A percentile compares a stretch with the other conserved stretches of the same genome.
phyloP scores from a whole-genome alignment of 2,888 invertebrate species.

The Clitarchus hookeri region DNA sequence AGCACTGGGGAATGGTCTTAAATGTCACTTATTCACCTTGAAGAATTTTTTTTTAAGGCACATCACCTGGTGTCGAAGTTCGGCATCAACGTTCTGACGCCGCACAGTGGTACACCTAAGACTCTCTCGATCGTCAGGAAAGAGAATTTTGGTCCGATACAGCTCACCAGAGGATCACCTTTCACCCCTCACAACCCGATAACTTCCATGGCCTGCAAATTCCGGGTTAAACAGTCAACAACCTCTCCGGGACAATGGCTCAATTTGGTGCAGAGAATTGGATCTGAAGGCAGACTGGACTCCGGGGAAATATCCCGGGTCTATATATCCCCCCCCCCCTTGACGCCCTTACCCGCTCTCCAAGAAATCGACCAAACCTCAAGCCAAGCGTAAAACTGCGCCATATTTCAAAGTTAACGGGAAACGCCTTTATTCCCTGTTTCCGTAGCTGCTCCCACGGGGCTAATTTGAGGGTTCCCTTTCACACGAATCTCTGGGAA shows the following conservation, averaged over 20 bases:
- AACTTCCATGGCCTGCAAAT: conserved; percentile 22
- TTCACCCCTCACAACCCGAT: not conserved
- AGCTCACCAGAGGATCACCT: not conserved
- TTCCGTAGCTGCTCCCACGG: not conserved
- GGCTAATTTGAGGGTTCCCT: not conserved
- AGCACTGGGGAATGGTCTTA: too few species aligned
- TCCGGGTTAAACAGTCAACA: conserved; percentile 40
- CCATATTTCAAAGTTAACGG: conserved; percentile 10
- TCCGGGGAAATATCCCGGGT: conserved; percentile 39
- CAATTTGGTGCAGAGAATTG: conserved; percentile 43
- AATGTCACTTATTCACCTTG: too few species aligned
- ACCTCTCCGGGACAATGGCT: conserved; percentile 40
- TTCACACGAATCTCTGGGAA: not conserved
- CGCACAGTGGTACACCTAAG: too few species aligned
- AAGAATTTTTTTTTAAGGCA: too few species aligned
- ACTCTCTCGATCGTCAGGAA: too few species aligned
- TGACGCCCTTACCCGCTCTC: not conserved
- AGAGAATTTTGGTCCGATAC: not conserved
- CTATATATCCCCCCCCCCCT: not conserved
- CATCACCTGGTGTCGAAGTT: too few species aligned
- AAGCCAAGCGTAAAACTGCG: not conserved
- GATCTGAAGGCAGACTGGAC: conserved; percentile 41
- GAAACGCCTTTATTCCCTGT: not conserved
- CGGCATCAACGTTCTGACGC: too few species aligned
- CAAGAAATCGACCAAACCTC: conserved; percentile 10